Evolutionary conservation across 2,797 vertebrate species (phyloP), one percentile per base, ranked within the genome.

Genomic region (Amphiprion clarkii): DNA sequence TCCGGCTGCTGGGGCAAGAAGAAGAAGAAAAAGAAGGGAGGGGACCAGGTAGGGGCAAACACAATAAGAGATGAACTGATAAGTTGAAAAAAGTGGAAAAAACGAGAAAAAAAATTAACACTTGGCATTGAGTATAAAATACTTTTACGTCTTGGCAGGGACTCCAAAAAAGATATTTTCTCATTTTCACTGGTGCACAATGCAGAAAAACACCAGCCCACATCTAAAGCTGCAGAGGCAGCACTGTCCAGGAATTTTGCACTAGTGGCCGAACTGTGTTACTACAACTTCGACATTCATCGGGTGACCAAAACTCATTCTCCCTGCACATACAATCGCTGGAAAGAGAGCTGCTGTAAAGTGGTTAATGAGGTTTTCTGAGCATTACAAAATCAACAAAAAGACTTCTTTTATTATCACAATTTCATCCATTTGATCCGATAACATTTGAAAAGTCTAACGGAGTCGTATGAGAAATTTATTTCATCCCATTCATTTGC

Each of bases 1-100:
- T 99, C 98, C 0, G 98, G 98, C 51, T 99, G 98, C 92, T 99
- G 98, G 98, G 98, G 98, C 48, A 99, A 99, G 94, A 99, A 99
- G 92, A 99, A 99, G 95, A 99, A 99, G 97, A 99, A 99, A 94
- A 99, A 99, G 98, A 99, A 98, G 96, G 96, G 96, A 27, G 95
- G 96, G 68, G 97, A 99, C 84, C 98, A 99, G 97, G 98, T 99
- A 92, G 92, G 86, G n/a, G 54, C 17, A 31, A 17, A 94, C 89
- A 95, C 94, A 89, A 90, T 40, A 42, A 17, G 3, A 23, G 62
- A 59, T 44, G 11, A 9, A 29, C 16, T 12, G 27, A 46, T 29
- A 4, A 11, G 23, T 5, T 25, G 10, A 13, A 25, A 21, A 10
- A 25, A 9, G 4, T 9, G 11, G 21, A 21, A 25, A 52, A 23